A percentile compares a stretch with the other conserved stretches of the same genome.
phyloP scores from a whole-genome alignment of 2,797 vertebrate genomes.

The Kryptolebias ocellatus region DNA sequence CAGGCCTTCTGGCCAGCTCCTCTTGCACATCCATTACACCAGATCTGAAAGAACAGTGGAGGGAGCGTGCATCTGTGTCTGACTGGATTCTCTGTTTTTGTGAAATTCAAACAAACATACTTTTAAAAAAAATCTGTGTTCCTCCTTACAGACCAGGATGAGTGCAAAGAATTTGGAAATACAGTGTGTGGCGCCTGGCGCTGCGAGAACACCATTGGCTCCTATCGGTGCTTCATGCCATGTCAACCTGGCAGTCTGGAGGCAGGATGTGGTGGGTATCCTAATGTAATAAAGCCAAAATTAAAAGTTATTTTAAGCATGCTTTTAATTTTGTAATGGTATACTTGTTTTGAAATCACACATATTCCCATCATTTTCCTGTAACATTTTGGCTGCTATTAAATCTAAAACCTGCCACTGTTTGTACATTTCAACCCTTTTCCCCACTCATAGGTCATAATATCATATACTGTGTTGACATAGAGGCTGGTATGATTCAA shows the following conservation, averaged over 20 bases:
- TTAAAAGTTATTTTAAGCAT: constrained; percentile 16
- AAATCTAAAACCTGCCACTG: constrained; percentile 16
- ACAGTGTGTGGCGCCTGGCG: constrained; percentile 76
- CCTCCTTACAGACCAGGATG: constrained; percentile 74
- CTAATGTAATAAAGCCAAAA: constrained; percentile 1
- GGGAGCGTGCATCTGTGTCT: constrained; percentile 41
- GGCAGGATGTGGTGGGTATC: constrained; percentile 75
- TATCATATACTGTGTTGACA: constrained; percentile 47
- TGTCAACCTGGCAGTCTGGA: constrained; percentile 73
- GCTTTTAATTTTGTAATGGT: constrained; percentile 15
- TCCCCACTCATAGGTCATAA: constrained; percentile 21
- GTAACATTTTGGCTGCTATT: constrained; percentile 7
- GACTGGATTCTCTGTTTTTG: constrained; percentile 58
- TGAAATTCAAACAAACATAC: constrained; percentile 42
- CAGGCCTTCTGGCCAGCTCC: constrained; percentile 69
- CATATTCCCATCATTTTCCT: background rate
- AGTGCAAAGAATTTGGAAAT: constrained; percentile 80
- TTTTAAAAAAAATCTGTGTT: constrained; percentile 22
- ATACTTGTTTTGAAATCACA: background rate
- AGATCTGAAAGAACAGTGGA: constrained; percentile 48
- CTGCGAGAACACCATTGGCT: constrained; percentile 82
- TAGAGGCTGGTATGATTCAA: constrained; percentile 46
- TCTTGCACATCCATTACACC: constrained; percentile 52
- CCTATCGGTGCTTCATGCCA: constrained; percentile 78
- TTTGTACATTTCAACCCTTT: constrained; percentile 18